These are phyloP conservation scores for Eunapius fragilis DNA, from an alignment of 37 sponge, comb jelly and placozoan species.

Conservation along the genomic window DNA sequence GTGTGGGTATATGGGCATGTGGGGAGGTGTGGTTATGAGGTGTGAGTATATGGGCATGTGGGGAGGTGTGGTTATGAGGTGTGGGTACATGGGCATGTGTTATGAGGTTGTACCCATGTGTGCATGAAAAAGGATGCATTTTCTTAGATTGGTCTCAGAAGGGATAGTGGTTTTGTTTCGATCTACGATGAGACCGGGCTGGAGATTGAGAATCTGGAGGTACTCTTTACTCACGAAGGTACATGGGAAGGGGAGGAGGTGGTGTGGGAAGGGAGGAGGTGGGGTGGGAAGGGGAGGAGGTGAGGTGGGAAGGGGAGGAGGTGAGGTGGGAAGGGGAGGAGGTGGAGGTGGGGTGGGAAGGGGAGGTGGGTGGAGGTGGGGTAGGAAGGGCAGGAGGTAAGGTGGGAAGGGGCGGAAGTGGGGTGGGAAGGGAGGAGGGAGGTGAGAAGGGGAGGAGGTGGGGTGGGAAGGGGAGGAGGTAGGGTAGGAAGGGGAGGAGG, in stretches of 20 bases:
- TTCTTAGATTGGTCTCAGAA: slow-evolving; percentile 73
- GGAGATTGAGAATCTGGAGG: slow-evolving; percentile 81
- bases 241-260: background rate
- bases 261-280: background rate
- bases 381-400: slow-evolving; percentile 87
- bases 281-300: background rate
- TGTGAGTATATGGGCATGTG: too few species aligned
- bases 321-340: background rate
- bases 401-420: background rate
- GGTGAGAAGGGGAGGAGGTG: background rate
- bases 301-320: too few species aligned
- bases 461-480: too few species aligned
- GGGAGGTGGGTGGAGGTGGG: background rate
- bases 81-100: too few species aligned
- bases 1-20: too few species aligned
- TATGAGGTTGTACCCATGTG: too few species aligned
- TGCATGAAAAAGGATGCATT: too few species aligned
- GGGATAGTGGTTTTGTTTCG: slow-evolving; percentile 71
- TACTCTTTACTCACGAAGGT: slow-evolving; percentile 84
- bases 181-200: slow-evolving; percentile 66
- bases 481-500: background rate
- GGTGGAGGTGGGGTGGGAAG: too few species aligned
- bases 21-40: too few species aligned
- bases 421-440: slow-evolving; percentile 67
- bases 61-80: too few species aligned